phyloP scores from a whole-genome alignment of 2,113 vertebrate genomes.

The Grammomys dolichurus region DNA sequence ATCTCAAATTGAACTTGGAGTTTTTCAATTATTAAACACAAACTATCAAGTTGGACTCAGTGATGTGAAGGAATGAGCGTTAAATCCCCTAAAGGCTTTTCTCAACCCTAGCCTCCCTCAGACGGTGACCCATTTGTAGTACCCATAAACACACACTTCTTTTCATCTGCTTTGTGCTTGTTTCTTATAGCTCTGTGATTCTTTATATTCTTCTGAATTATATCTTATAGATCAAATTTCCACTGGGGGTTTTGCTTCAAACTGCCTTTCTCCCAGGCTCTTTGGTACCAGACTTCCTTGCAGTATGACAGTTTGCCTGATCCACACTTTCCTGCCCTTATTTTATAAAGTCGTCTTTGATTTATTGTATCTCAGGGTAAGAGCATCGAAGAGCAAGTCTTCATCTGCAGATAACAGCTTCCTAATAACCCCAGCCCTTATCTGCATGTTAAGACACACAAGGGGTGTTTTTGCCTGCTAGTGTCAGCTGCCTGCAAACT shows the following conservation, averaged over 20 bases:
- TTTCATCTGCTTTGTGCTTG: constrained; percentile 43
- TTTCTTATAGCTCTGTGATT: constrained; percentile 55
- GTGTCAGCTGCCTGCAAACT: constrained; percentile 47
- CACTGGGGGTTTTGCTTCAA: constrained; percentile 46
- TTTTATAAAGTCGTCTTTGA: constrained; percentile 61
- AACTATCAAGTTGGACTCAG: constrained; percentile 20
- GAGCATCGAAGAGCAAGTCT: constrained; percentile 27
- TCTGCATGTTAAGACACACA: constrained; percentile 63
- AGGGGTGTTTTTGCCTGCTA: constrained; percentile 56
- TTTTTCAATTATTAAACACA: constrained; percentile 56
- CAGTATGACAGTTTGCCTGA: constrained; percentile 4
- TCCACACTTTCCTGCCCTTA: constrained; percentile 43
- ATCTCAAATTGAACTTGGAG: constrained; percentile 52
- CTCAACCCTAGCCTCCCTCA: not conserved
- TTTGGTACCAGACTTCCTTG: constrained; percentile 67
- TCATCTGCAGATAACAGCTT: constrained; percentile 66
- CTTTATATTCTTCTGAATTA: constrained; percentile 58
- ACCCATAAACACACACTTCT: not conserved
- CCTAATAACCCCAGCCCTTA: constrained; percentile 62
- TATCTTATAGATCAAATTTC: constrained; percentile 60
- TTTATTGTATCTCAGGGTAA: constrained; percentile 47
- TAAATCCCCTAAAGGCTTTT: not conserved
- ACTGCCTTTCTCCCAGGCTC: constrained; percentile 51
- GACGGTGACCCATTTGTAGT: not conserved
- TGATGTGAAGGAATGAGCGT: constrained; percentile 29